Conservation (phyloP, 1,140 invertebrate genomes). For the Diabrotica undecimpunctata region DNA sequence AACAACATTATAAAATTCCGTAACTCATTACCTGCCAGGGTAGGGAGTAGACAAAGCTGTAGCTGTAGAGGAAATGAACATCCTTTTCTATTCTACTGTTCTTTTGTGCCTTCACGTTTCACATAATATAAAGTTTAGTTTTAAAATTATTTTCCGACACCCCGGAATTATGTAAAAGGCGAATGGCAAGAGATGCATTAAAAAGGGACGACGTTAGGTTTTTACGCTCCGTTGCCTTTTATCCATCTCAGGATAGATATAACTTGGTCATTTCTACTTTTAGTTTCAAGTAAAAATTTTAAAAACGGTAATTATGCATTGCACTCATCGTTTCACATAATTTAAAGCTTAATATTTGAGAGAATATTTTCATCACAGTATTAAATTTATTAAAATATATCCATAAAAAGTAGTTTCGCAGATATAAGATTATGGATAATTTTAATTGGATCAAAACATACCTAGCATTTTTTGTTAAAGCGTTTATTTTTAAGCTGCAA, state of each 20-base stretch:
- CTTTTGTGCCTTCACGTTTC: background rate
- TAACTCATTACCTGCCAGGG: conserved; percentile 5
- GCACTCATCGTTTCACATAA: too few species aligned
- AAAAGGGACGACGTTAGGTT: background rate
- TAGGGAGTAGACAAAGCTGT: background rate
- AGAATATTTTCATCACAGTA: too few species aligned
- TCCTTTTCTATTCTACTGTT: background rate
- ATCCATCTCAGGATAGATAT: conserved; percentile 1
- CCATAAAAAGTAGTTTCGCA: too few species aligned
- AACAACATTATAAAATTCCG: conserved; percentile 5
- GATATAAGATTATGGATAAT: too few species aligned
- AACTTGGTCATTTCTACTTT: background rate
- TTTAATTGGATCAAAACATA: too few species aligned
- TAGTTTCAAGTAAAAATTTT: too few species aligned
- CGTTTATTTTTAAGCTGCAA: too few species aligned
- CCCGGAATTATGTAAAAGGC: background rate
- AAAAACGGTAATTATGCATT: too few species aligned
- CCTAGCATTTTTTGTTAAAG: too few species aligned
- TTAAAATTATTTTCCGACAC: conserved; percentile 4
- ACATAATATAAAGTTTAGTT: background rate
- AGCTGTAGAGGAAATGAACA: conserved; percentile 6
- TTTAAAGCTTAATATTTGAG: too few species aligned
- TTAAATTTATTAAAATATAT: too few species aligned
- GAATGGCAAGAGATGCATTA: background rate
- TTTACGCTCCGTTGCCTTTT: conserved; percentile 8